These are phyloP conservation scores for Loris lydekkerianus DNA, from an alignment of 2,797 vertebrate genomes.

Conservation along the genomic window DNA sequence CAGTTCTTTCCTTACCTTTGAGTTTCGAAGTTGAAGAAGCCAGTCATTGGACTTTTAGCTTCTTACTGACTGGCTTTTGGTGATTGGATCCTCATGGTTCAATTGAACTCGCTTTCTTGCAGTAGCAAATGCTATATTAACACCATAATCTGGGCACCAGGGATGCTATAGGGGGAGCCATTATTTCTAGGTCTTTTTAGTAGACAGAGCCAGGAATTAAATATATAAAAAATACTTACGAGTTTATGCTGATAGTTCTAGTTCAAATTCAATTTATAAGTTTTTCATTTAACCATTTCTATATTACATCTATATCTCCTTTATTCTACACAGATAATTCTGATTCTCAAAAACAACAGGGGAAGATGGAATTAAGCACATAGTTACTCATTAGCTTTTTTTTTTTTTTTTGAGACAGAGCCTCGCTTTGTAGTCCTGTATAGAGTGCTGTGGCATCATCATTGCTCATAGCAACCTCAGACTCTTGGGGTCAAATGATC, in stretches of 20 bases:
- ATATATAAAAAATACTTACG: neutral
- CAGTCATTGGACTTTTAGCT: neutral
- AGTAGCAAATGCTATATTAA: constrained; percentile 29
- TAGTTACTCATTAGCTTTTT: neutral
- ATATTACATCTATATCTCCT: neutral
- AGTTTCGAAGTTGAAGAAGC: neutral
- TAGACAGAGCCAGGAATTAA: neutral
- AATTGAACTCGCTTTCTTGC: constrained; percentile 5
- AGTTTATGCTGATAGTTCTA: neutral
- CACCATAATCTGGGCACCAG: neutral
- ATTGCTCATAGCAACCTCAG: too few relatives aligned
- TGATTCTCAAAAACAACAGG: neutral
- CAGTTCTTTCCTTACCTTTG: neutral
- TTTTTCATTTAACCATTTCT: constrained; percentile 29
- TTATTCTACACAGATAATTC: neutral
- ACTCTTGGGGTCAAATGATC: too few relatives aligned
- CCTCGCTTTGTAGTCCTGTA: too few relatives aligned
- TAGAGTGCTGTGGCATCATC: too few relatives aligned
- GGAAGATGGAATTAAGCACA: neutral
- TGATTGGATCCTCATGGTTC: neutral
- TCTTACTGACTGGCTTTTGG: constrained; percentile 9
- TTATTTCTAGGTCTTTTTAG: constrained; percentile 7
- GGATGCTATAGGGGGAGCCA: neutral
- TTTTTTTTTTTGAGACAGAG: neutral
- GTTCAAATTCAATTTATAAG: constrained; percentile 39